These are phyloP conservation scores for Brachionus calyciflorus DNA, from an alignment of 1,140 invertebrate genomes.

Conservation along the genomic window DNA sequence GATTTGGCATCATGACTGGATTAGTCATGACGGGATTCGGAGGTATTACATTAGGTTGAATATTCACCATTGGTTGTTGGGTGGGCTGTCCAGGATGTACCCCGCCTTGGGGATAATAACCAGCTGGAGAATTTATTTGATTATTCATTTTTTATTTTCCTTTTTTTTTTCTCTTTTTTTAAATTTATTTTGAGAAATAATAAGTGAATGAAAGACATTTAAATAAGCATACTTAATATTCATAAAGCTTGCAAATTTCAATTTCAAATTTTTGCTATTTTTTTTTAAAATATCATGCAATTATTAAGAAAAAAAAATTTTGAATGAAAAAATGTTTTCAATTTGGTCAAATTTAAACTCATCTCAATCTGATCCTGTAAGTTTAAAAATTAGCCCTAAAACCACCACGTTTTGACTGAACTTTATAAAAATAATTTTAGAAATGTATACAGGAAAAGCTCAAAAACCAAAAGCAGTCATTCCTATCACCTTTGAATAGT, in stretches of 20 bases:
- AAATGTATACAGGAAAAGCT: background rate
- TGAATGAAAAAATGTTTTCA: conserved; percentile 8
- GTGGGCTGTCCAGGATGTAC: background rate
- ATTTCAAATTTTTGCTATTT: background rate
- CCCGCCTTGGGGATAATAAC: background rate
- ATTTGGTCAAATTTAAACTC: conserved; percentile 40
- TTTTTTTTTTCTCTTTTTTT: no score
- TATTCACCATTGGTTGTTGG: background rate
- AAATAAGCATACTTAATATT: background rate
- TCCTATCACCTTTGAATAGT: background rate
- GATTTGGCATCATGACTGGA: background rate
- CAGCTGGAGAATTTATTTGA: conserved; percentile 21
- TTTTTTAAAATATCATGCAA: background rate
- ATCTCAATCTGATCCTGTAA: background rate
- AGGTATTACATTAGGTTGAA: background rate
- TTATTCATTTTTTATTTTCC: conserved; percentile 5
- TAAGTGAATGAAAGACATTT: conserved; percentile 31
- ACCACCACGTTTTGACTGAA: no score
- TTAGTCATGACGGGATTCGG: background rate
- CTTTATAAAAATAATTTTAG: no score
- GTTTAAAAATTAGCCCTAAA: no score
- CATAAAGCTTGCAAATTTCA: background rate
- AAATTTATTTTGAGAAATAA: no score
- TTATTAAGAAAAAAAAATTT: background rate
- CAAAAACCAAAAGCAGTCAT: background rate